Percentiles rank a stretch among this genome's conserved stretches.
phyloP scores from a whole-genome alignment of 1,140 invertebrate genomes.

The Sarcophaga bullata region DNA sequence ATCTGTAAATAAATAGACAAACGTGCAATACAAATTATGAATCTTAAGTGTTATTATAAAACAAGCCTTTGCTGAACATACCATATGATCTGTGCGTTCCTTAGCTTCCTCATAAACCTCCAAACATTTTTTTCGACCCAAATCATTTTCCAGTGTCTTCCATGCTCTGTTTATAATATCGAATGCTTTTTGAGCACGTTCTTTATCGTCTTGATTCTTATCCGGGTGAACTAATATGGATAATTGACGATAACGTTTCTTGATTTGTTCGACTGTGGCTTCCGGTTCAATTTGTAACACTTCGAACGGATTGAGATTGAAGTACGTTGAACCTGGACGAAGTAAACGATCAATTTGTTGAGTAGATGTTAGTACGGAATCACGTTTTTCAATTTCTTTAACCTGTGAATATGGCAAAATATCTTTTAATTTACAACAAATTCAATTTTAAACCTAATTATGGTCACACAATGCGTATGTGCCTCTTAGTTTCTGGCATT shows the following conservation, averaged over 20 bases:
- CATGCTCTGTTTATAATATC: constrained; percentile 97
- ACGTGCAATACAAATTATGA: no score
- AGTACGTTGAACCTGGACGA: constrained; percentile 93
- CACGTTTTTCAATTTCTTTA: constrained; percentile 67
- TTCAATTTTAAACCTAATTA: constrained; percentile 31
- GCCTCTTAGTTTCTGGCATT: neutral
- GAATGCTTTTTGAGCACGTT: constrained; percentile 93
- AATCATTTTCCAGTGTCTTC: constrained; percentile 95
- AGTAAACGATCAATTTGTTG: constrained; percentile 95
- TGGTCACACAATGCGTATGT: neutral
- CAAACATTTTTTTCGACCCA: constrained; percentile 91
- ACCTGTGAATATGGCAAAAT: constrained; percentile 59
- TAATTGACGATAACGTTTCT: constrained; percentile 95
- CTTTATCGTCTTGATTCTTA: constrained; percentile 84
- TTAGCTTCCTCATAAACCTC: constrained; percentile 98
- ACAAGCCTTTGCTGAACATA: constrained; percentile 63
- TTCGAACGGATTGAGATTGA: constrained; percentile 96
- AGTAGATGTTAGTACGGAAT: constrained; percentile 81
- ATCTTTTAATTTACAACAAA: constrained; percentile 40
- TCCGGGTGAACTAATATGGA: constrained; percentile 97
- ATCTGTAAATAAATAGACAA: constrained; percentile 71
- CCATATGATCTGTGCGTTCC: constrained; percentile 92
- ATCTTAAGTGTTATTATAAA: neutral
- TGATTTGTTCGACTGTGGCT: constrained; percentile 87
- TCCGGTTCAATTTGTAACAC: constrained; percentile 95